Conservation (phyloP, 2,888 invertebrate species). For the Zaprionus obscuricornis region DNA sequence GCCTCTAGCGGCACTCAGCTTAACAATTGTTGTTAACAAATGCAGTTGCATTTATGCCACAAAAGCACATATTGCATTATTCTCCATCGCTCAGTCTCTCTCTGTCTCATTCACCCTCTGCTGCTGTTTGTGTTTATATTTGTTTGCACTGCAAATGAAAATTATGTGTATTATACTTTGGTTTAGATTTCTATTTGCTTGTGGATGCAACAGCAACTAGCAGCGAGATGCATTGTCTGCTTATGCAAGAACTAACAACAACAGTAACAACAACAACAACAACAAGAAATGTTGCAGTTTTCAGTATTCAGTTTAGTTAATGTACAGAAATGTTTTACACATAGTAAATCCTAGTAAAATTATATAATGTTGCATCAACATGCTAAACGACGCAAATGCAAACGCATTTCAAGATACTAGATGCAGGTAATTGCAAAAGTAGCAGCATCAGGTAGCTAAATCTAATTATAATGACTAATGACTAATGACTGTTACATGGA, state of each 20-base stretch:
- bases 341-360: constrained; percentile 73
- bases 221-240: constrained; percentile 64
- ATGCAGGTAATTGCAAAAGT: no score
- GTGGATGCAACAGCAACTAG: no score
- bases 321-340: constrained; percentile 66
- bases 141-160: constrained; percentile 50
- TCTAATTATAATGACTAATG: no score
- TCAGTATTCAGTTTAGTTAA: constrained; percentile 40
- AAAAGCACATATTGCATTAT: constrained; percentile 33
- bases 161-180: constrained; percentile 75
- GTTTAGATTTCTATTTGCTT: constrained; percentile 53
- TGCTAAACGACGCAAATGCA: no score
- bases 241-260: constrained; percentile 31
- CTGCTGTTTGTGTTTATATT: constrained; percentile 31
- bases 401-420: no score
- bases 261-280: constrained; percentile 32
- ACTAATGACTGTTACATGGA: no score
- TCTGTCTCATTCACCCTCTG: no score
- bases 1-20: constrained; percentile 42
- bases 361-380: constrained; percentile 67
- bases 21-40: constrained; percentile 57
- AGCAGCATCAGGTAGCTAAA: no score
- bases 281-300: no score
- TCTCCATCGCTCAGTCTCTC: no score
- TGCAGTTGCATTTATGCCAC: constrained; percentile 61